Percentiles rank a stretch among this genome's conserved stretches.
Conservation (phyloP, 2,888 invertebrate species). For the Patella ulyssiponensis region DNA sequence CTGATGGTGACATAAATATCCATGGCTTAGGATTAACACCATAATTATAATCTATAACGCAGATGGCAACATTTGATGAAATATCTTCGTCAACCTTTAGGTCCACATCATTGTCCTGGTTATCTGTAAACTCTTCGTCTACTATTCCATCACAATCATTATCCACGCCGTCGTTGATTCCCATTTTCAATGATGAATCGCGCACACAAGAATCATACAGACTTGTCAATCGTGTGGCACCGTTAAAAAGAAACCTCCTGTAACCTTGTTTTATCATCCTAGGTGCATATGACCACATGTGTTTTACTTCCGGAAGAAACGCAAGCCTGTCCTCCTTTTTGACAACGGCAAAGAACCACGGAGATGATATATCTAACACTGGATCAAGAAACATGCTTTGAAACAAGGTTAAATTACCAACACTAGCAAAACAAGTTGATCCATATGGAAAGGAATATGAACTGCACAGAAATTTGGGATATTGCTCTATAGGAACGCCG, state of each 20-base stretch:
- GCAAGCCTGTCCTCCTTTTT: not conserved
- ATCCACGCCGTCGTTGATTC: not conserved
- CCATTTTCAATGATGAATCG: not conserved
- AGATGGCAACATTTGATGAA: not conserved
- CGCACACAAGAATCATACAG: not conserved
- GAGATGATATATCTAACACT: not conserved
- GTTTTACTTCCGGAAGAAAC: not conserved
- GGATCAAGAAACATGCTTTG: slow-evolving; percentile 1
- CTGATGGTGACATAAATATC: not conserved
- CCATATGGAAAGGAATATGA: not conserved
- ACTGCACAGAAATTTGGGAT: not conserved
- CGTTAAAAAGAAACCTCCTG: not conserved
- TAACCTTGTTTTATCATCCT: not conserved
- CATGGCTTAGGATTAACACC: not conserved
- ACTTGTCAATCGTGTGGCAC: not conserved
- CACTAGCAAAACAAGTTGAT: not conserved
- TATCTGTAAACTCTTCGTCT: not conserved
- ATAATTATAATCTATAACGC: not conserved
- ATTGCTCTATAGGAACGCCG: not conserved
- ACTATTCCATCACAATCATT: not conserved
- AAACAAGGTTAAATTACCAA: not conserved
- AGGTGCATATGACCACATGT: not conserved
- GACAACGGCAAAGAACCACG: not conserved
- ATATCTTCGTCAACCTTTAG: not conserved
- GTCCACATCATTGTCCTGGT: not conserved